Evolutionary conservation across 2,888 invertebrate genomes (phyloP).

Genomic region (Macropis europaea): DNA sequence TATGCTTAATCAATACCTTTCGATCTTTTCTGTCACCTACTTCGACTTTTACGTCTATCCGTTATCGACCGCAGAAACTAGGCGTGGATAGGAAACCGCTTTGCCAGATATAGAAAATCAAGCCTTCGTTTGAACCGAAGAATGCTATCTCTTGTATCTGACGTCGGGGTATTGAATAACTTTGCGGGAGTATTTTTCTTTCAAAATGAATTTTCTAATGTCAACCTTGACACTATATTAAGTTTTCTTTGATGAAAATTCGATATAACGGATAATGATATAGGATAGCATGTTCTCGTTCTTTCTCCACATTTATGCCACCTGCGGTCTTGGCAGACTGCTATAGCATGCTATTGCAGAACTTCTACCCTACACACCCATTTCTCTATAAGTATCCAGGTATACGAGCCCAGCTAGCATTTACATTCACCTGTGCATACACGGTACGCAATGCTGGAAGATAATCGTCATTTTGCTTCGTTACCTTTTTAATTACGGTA

Average conservation of each 20-base stretch:
- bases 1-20: slow-evolving; percentile 4
- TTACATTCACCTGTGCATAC: slow-evolving; percentile 54
- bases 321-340: not conserved
- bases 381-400: slow-evolving; percentile 24
- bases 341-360: slow-evolving; percentile 24
- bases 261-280: slow-evolving; percentile 7
- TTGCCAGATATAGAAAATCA: slow-evolving; percentile 19
- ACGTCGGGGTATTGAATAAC: not conserved
- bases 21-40: slow-evolving; percentile 17
- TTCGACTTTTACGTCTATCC: slow-evolving; percentile 17
- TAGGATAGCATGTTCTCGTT: not conserved
- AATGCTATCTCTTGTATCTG: slow-evolving; percentile 7
- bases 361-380: slow-evolving; percentile 37
- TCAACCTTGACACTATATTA: too few relatives aligned
- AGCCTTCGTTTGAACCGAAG: not conserved
- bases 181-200: not conserved
- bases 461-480: slow-evolving; percentile 53
- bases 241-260: too few relatives aligned
- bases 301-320: slow-evolving; percentile 1
- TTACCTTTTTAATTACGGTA: slow-evolving; percentile 36
- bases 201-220: too few relatives aligned
- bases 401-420: slow-evolving; percentile 19
- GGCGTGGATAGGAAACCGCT: slow-evolving; percentile 17
- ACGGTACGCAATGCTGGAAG: slow-evolving; percentile 9
- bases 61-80: slow-evolving; percentile 39